Base-by-base conservation (phyloP, 2,113 vertebrate genomes). In the Gobio gobio region DNA sequence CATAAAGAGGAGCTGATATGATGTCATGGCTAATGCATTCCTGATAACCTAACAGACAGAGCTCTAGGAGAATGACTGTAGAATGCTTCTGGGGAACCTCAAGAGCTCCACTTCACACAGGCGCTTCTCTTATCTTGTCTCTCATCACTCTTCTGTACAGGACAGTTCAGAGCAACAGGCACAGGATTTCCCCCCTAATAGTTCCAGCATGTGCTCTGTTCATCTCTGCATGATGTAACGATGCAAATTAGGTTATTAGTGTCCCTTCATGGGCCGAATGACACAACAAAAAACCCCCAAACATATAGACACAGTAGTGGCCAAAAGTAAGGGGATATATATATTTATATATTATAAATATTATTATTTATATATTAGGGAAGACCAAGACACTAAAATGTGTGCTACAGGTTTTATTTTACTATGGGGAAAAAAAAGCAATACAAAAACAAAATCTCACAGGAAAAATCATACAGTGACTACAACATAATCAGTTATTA, bases 181-280 rank as follows among this genome's bases (percentile, higher is more conserved):
- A 24, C 54, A 64, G 66, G 58, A 75, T 82, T 86, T 83, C 51
- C 43, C 70, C 68, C 6, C 13, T 83, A 74, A 80, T 80, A 9
- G 33, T 72, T 79, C 76, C 82, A 83, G 43, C 64, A 63, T 83
- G 82, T 73, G 51, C 36, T 70, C 20, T 70, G 33, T 76, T 83
- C 36, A 22, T 78, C 26, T 56, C 54, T 74, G 66, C 29, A 70
- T 83, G 75, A 51, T 83, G 81, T 40, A 83, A 78, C 49, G 47
- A 40, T 78, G 36, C 83, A 83, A 83, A 86, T 72, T 13, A 26
- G 63, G 81, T 24, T 54, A 66, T 74, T 40, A 72, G 24, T 82
- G 9, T 51, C 20, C 43, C 22, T 56, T 84, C 45, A 33, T 83
- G 64, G 26, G 36, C 20, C 9, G 1, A 29, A 78, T 40, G 20